Percentiles rank a stretch among this genome's conserved stretches.
phyloP scores from a whole-genome alignment of 2,888 invertebrate genomes.

The Protodeltote pygarga region DNA sequence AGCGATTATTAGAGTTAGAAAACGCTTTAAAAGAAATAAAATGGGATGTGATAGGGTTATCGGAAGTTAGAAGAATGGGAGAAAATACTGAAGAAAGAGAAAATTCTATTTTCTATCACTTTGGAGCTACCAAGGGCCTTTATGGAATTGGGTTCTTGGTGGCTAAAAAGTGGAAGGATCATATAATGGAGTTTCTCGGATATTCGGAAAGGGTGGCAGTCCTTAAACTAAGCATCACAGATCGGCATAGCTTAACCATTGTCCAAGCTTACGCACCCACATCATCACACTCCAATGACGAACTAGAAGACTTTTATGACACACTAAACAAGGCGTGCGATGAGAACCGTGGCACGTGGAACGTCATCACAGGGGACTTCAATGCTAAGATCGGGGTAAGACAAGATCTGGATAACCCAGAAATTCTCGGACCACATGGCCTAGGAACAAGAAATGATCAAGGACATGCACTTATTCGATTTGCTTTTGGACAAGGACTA shows the following conservation, averaged over 20 bases:
- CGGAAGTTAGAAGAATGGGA: neutral
- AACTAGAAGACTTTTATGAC: constrained; percentile 17
- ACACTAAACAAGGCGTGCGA: constrained; percentile 8
- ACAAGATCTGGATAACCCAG: constrained; percentile 2
- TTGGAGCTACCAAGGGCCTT: neutral
- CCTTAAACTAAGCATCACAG: neutral
- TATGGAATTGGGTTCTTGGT: neutral
- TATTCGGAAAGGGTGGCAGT: neutral
- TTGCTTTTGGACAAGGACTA: constrained; percentile 14
- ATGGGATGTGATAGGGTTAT: neutral
- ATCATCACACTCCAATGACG: constrained; percentile 3
- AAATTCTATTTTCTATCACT: neutral
- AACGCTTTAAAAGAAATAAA: neutral
- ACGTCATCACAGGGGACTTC: too few relatives aligned
- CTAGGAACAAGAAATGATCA: constrained; percentile 2
- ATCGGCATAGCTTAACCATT: constrained; percentile 1
- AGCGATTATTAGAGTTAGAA: neutral
- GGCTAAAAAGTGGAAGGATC: neutral
- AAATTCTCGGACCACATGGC: constrained; percentile 1
- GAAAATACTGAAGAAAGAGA: neutral
- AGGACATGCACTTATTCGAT: constrained; percentile 8
- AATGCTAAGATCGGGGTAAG: too few relatives aligned
- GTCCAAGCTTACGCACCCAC: constrained; percentile 14
- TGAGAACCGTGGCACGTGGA: constrained; percentile 13
- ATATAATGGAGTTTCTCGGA: neutral